Evolutionary conservation across 1,140 invertebrate genomes (phyloP).

Genomic region (Drosophila jambulina): DNA sequence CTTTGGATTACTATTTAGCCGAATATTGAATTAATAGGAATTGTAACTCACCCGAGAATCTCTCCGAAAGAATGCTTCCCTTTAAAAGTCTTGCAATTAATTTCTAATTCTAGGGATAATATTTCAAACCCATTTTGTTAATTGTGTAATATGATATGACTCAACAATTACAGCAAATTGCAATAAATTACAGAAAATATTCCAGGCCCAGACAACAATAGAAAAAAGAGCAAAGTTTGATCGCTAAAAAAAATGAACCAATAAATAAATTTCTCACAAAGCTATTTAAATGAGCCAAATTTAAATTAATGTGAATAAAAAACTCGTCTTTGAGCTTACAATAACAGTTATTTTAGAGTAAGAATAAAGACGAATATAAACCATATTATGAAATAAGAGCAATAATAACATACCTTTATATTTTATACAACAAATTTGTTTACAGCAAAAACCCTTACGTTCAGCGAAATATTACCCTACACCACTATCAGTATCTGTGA

Average conservation of each 20-base stretch:
- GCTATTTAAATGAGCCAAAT: constrained; percentile 31
- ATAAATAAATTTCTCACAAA: constrained; percentile 13
- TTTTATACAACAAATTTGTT: neutral
- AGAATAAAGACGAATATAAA: neutral
- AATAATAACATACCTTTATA: neutral
- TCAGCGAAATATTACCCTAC: neutral
- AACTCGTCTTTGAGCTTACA: too few relatives aligned
- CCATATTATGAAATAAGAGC: neutral
- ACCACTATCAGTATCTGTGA: neutral
- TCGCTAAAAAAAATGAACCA: neutral
- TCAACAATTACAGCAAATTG: constrained; percentile 31
- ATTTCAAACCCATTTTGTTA: constrained; percentile 1
- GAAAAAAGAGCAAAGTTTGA: constrained; percentile 10
- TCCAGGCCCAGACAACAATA: constrained; percentile 21
- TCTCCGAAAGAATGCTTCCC: neutral
- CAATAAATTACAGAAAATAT: constrained; percentile 18
- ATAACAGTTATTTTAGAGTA: neutral
- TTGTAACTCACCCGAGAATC: neutral
- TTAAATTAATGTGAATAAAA: constrained; percentile 37
- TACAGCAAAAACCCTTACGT: neutral
- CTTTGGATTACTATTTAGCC: neutral
- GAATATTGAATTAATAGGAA: too few relatives aligned
- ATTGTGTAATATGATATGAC: constrained; percentile 31
- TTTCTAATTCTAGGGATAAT: neutral
- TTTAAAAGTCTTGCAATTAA: neutral